Evolutionary conservation across 2,113 vertebrate genomes (phyloP), one percentile per base, ranked within the genome.

Genomic region (Sclerurus mexicanus): DNA sequence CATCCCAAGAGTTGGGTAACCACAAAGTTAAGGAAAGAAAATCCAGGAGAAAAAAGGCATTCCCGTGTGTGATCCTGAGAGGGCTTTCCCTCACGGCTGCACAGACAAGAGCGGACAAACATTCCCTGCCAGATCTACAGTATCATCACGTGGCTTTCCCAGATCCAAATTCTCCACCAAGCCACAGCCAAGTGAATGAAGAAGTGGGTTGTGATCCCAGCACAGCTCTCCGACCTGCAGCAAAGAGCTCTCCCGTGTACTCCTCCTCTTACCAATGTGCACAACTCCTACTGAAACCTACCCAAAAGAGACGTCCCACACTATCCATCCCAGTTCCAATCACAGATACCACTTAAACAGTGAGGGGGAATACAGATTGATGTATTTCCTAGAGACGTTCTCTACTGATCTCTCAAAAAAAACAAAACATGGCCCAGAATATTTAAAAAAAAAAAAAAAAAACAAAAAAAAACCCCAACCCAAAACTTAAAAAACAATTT

Each of bases 11-110:
- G 71, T 50, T 66, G 75, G 59, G 63, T 73, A 94, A 95, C 85
- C 90, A 85, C 75, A 83, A 64, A 82, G 46, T 40, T 72, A 94
- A 90, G 37, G 63, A 68, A 52, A 91, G 60, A 96, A 93, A 79
- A 89, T 28, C 37, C 19, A 77, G 1, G 0, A 79, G 53, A 47
- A 73, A 79, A 84, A 19, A 89, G 37, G n/a, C 62, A 56, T 78
- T 85, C 62, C 50, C 71, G 39, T 20, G 46, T 46, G 66, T 5
- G 8, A 9, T 46, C 24, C 39, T 58, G 49, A 44, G 71, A 76
- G 49, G 75, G 75, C 37, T 86, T 74, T 66, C 69, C 59, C 49
- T 4, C 10, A 59, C n/a, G 46, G 46, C 55, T 72, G 58, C 78
- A 35, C 25, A 40, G 15, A 10, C 25, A 18, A 67, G 62, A 66